Percentiles rank a stretch among this genome's conserved stretches.
Evolutionary conservation across 2,888 invertebrate species (phyloP).

Genomic region (Trissolcus japonicus): DNA sequence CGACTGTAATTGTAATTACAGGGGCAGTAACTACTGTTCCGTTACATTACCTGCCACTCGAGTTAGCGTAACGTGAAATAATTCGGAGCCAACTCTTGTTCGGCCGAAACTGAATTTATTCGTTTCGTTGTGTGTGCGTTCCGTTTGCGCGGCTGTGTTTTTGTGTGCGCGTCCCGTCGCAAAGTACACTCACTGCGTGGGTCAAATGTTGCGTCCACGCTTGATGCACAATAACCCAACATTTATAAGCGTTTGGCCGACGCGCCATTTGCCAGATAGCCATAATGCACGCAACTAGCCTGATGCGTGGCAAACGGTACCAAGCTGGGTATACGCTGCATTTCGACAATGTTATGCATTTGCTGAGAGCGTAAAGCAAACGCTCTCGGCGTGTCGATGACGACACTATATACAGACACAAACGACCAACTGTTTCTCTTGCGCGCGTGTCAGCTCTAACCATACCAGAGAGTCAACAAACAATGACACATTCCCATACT

Average conservation of each 20-base stretch:
- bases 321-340: conserved; percentile 36
- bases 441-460: conserved; percentile 37
- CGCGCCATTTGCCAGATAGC: conserved; percentile 53
- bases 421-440: conserved; percentile 55
- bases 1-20: conserved; percentile 22
- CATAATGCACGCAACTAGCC: conserved; percentile 36
- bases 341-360: conserved; percentile 60
- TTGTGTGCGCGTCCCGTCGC: conserved; percentile 12
- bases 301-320: conserved; percentile 31
- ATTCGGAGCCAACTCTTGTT: conserved; percentile 31
- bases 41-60: conserved; percentile 25
- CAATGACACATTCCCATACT: conserved; percentile 38
- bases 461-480: conserved; percentile 43
- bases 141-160: conserved; percentile 5
- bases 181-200: conserved; percentile 35
- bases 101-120: conserved; percentile 27
- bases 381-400: conserved; percentile 57
- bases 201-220: conserved; percentile 39
- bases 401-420: conserved; percentile 50
- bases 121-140: conserved; percentile 18
- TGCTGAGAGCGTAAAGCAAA: conserved; percentile 59
- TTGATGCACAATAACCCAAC: conserved; percentile 53
- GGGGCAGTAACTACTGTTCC: conserved; percentile 19
- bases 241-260: conserved; percentile 55
- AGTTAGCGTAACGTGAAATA: conserved; percentile 41